Percentiles rank a stretch among this genome's conserved stretches.
These are phyloP conservation scores for Iphiclides podalirius DNA, from an alignment of 2,888 invertebrate species.

Conservation along the genomic window DNA sequence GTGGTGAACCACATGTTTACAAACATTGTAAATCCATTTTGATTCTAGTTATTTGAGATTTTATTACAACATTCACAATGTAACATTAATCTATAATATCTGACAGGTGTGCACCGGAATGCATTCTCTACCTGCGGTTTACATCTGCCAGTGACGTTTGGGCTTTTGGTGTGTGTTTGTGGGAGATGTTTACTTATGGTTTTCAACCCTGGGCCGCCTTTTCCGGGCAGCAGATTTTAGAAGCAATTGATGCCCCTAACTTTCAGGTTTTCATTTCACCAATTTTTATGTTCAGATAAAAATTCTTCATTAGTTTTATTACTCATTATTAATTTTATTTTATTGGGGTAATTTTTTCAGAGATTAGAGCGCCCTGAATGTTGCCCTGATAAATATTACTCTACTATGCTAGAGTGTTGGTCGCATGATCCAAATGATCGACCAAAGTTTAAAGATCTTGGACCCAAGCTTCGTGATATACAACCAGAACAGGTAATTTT, in stretches of 20 bases:
- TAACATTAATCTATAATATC: too few relatives aligned
- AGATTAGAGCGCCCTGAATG: slow-evolving; percentile 95
- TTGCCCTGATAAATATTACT: slow-evolving; percentile 95
- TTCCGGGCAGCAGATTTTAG: slow-evolving; percentile 95
- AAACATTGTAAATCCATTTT: too few relatives aligned
- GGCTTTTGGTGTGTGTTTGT: slow-evolving; percentile 98
- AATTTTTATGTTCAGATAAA: too few relatives aligned
- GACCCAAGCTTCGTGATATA: slow-evolving; percentile 88
- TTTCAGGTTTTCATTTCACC: too few relatives aligned
- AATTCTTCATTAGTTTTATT: too few relatives aligned
- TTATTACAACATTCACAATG: too few relatives aligned
- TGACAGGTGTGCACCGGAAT: slow-evolving; percentile 96
- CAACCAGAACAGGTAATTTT: slow-evolving; percentile 78
- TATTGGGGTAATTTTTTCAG: too few relatives aligned
- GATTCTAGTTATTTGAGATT: too few relatives aligned
- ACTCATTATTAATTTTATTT: too few relatives aligned
- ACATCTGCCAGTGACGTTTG: slow-evolving; percentile 98
- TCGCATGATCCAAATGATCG: slow-evolving; percentile 92
- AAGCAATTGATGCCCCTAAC: slow-evolving; percentile 96
- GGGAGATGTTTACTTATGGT: slow-evolving; percentile 99
- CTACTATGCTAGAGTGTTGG: slow-evolving; percentile 97
- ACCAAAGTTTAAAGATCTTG: slow-evolving; percentile 94
- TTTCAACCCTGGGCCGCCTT: slow-evolving; percentile 98
- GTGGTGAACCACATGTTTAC: too few relatives aligned
- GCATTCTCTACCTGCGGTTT: slow-evolving; percentile 96